A percentile compares a stretch with the other conserved stretches of the same genome.
These are phyloP conservation scores for Scolopax rusticola DNA, from an alignment of 2,797 vertebrate species.

Conservation along the genomic window DNA sequence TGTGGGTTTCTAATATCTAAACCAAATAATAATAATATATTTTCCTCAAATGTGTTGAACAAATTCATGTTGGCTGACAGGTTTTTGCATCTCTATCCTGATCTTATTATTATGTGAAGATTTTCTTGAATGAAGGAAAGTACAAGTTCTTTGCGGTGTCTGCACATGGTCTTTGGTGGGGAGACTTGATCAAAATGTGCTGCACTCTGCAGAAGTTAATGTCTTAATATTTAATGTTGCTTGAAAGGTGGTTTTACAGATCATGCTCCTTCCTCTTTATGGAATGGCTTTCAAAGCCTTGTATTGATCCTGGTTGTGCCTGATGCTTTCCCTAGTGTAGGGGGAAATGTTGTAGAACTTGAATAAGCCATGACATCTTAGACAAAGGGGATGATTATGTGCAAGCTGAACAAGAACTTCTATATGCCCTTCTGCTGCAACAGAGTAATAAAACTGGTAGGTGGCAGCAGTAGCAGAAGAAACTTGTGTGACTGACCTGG, in stretches of 20 bases:
- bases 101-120: neutral
- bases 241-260: neutral
- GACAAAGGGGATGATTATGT: slow-evolving; percentile 59
- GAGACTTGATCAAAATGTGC: neutral
- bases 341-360: slow-evolving; percentile 11
- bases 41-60: neutral
- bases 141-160: slow-evolving; percentile 3
- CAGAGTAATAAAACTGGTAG: slow-evolving; percentile 82
- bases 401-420: slow-evolving; percentile 77
- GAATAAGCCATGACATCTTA: slow-evolving; percentile 55
- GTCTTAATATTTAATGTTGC: neutral
- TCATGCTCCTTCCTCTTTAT: neutral
- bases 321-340: slow-evolving; percentile 22
- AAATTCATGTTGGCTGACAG: neutral
- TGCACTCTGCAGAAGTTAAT: neutral
- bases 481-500: slow-evolving; percentile 70
- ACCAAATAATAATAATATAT: neutral
- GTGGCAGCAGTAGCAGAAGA: slow-evolving; percentile 79
- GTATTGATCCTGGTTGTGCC: slow-evolving; percentile 29
- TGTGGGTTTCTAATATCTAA: slow-evolving; percentile 11
- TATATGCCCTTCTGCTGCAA: slow-evolving; percentile 84
- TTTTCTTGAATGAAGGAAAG: neutral
- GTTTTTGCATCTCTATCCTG: neutral
- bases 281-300: slow-evolving; percentile 17
- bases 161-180: neutral